Evolutionary conservation across 2,113 vertebrate genomes (phyloP), one percentile per base, ranked within the genome.

Genomic region (Dipodomys stephensi): DNA sequence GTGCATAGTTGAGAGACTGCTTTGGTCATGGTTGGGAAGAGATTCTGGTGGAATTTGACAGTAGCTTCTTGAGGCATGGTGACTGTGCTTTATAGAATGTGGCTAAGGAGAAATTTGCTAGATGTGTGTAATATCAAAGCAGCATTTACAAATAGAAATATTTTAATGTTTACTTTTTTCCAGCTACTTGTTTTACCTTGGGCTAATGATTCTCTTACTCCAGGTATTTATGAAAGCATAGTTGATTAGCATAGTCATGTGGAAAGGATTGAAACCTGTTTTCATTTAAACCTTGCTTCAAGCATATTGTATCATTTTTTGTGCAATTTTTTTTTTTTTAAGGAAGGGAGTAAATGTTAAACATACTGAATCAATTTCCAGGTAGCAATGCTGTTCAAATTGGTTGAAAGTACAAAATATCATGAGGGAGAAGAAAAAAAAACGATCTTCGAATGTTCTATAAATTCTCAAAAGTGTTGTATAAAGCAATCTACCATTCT

Each of bases 361-460:
- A 90, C 35, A 85, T 87, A 74, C 13, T 85, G 87, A 86, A 72
- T 39, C 35, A 57, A 2, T 85, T 95, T 96, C 94, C 60, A 90
- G 78, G 32, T 91, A 91, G 57, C 15, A 79, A 19, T 84, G 83
- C 57, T 88, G 20, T 87, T 90, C 39, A 88, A 60, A 44, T 53
- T 90, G 69, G 9, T 80, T 91, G n/a, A 96, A 82, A 88, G 83
- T 83, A 73, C 57, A 84, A 25, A 81, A 67, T 84, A 83, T 32
- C n/a, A 22, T 46, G 35, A 9, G 2, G 20, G 57, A 74, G 83
- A 81, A 27, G 19, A 2, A 32, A 74, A 20, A 57, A 49, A 9
- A 49, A 49, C 10, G 49, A 49, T 35, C 6, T 25, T 44, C 68
- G 27, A 1, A 7, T 68, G 74, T 83, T 39, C 60, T 83, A 10